phyloP scores from a whole-genome alignment of 2,888 invertebrate species.

The Julus scandinavius region DNA sequence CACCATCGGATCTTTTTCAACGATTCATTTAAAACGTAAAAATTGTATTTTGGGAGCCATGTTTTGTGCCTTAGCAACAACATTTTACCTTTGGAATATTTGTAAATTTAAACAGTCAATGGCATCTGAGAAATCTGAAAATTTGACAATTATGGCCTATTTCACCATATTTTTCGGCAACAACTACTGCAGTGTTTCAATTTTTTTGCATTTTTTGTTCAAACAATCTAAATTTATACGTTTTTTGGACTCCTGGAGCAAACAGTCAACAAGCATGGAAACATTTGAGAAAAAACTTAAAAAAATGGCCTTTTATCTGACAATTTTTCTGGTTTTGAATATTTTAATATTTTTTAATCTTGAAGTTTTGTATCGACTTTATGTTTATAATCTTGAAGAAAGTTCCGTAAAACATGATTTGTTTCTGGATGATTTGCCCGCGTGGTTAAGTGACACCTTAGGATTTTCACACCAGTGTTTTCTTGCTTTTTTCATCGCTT shows the following conservation, averaged over 20 bases:
- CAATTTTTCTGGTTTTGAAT: background rate
- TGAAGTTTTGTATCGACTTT: background rate
- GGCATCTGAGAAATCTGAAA: background rate
- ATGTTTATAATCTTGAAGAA: background rate
- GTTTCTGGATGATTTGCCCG: no score
- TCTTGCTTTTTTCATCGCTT: background rate
- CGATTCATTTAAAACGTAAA: background rate
- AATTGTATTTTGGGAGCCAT: background rate
- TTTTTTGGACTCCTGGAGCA: background rate
- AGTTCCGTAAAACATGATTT: background rate
- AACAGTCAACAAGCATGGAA: background rate
- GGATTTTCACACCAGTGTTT: background rate
- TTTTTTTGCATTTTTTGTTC: slow-evolving; percentile 4
- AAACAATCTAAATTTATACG: background rate
- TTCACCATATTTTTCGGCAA: background rate
- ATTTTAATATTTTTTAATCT: background rate
- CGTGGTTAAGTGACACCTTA: background rate
- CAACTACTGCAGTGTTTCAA: background rate
- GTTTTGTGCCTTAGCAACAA: background rate
- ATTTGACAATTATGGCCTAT: background rate
- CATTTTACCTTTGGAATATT: background rate
- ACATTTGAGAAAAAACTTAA: background rate
- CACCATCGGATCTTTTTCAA: background rate
- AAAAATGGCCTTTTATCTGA: background rate
- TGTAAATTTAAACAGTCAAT: background rate